These are phyloP conservation scores for Zoroaster sp. DNA, from an alignment of 53 echinoderm and acorn worm genomes.

Conservation along the genomic window DNA sequence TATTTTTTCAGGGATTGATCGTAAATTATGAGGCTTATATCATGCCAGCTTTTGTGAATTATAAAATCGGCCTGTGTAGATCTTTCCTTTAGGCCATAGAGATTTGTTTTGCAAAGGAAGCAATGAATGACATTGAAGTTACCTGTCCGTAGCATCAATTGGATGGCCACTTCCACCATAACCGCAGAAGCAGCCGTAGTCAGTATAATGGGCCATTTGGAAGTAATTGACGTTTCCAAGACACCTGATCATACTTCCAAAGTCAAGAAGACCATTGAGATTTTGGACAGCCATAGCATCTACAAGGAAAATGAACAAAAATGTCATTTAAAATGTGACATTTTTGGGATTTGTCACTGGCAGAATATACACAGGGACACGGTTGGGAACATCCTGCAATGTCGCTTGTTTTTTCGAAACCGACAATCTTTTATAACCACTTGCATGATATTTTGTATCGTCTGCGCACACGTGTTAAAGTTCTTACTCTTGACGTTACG, in stretches of 20 bases:
- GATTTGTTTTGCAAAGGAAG: background rate
- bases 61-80: background rate
- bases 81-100: background rate
- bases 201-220: background rate
- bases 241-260: background rate
- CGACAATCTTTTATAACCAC: no score
- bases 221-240: background rate
- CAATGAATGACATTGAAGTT: background rate
- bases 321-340: no score
- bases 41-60: no score
- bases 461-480: no score
- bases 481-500: no score
- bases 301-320: background rate
- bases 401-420: no score
- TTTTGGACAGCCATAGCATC: background rate
- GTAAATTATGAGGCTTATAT: no score
- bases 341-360: no score
- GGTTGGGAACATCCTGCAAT: no score
- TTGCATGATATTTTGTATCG: no score
- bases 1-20: no score
- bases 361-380: no score
- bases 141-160: conserved; percentile 12
- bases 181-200: conserved; percentile 30
- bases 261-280: background rate
- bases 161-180: background rate